Conservation (phyloP, 2,888 invertebrate species). For the Drosophila testacea region DNA sequence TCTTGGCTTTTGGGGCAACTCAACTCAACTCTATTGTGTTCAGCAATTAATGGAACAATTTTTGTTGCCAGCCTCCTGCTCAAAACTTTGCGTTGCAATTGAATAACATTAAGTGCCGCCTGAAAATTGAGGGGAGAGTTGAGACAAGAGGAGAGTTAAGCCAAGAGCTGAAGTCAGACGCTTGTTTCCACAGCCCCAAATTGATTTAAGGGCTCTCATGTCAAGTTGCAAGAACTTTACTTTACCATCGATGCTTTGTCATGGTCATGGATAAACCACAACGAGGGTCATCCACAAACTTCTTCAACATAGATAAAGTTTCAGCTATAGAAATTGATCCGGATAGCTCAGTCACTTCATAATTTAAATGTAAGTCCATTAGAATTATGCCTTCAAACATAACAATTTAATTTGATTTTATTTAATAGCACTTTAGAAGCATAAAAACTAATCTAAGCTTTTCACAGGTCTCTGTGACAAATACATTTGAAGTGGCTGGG, state of each 20-base stretch:
- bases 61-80: constrained; percentile 26
- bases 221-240: constrained; percentile 49
- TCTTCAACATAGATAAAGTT: constrained; percentile 7
- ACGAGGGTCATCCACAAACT: constrained; percentile 4
- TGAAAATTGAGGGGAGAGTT: constrained; percentile 7
- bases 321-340: background rate
- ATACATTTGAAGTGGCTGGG: no score
- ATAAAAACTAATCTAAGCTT: background rate
- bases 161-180: constrained; percentile 15
- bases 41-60: constrained; percentile 66
- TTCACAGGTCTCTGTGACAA: background rate
- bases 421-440: no score
- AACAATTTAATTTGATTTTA: background rate
- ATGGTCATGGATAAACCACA: constrained; percentile 41
- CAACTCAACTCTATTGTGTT: constrained; percentile 49
- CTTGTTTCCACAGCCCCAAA: constrained; percentile 49
- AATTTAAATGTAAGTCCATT: constrained; percentile 1
- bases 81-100: constrained; percentile 45
- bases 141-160: constrained; percentile 12
- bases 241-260: constrained; percentile 49
- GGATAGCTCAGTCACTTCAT: constrained; percentile 1
- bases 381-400: background rate
- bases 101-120: constrained; percentile 38
- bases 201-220: constrained; percentile 58
- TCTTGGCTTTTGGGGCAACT: constrained; percentile 32